These are phyloP conservation scores for Osmoderma eremita DNA, from an alignment of 2,888 invertebrate genomes.

Conservation along the genomic window DNA sequence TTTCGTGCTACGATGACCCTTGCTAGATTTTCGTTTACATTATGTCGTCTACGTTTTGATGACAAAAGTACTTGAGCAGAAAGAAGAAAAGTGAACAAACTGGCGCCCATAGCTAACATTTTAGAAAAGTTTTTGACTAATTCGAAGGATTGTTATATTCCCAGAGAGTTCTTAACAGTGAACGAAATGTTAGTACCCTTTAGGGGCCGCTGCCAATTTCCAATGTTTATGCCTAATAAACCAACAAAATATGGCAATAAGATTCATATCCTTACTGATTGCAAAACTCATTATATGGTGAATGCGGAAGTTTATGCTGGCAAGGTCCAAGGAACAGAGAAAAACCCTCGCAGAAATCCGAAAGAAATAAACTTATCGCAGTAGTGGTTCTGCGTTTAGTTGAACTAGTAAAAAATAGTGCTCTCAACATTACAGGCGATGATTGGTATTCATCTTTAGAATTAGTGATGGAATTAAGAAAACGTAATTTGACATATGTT, in stretches of 20 bases:
- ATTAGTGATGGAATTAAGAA: no score
- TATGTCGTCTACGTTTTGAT: no score
- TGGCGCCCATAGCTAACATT: no score
- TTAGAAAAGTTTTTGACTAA: no score
- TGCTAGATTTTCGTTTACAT: no score
- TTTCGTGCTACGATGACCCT: no score
- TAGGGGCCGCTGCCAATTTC: constrained; percentile 37
- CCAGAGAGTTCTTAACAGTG: no score
- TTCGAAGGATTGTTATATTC: no score
- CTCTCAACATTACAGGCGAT: constrained; percentile 5
- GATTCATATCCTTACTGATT: constrained; percentile 48
- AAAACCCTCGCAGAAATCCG: no score
- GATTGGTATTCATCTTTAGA: no score
- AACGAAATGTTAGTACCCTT: constrained; percentile 43
- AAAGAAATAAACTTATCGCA: neutral
- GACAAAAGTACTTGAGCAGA: no score
- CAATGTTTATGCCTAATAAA: constrained; percentile 47
- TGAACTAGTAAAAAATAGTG: neutral
- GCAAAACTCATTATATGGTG: constrained; percentile 46
- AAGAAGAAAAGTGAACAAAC: no score
- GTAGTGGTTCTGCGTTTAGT: neutral
- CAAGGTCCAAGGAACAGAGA: constrained; percentile 40
- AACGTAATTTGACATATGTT: constrained; percentile 3
- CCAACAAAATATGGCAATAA: constrained; percentile 52
- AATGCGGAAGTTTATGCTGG: constrained; percentile 49